Conservation (phyloP, 2,888 invertebrate species). For the Phlogophora meticulosa region DNA sequence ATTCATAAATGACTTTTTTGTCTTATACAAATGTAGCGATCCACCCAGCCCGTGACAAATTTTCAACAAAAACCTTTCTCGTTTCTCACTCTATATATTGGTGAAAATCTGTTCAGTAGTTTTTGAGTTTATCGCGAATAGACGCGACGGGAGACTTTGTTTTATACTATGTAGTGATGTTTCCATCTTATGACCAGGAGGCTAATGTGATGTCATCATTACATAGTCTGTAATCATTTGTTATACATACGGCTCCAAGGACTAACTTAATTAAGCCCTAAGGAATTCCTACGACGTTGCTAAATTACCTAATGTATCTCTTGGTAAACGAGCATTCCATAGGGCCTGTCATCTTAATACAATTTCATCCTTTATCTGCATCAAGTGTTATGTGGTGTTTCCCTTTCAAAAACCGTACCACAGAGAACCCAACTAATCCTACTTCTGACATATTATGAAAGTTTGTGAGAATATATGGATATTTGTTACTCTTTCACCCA, state of each 20-base stretch:
- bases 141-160: too few relatives aligned
- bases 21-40: too few relatives aligned
- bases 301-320: background rate
- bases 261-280: background rate
- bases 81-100: too few relatives aligned
- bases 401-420: background rate
- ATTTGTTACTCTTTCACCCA: too few relatives aligned
- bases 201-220: background rate
- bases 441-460: too few relatives aligned
- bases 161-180: too few relatives aligned
- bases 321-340: slow-evolving; percentile 9
- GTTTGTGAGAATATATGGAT: too few relatives aligned
- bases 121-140: too few relatives aligned
- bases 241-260: slow-evolving; percentile 4
- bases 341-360: background rate
- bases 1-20: too few relatives aligned
- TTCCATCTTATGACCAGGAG: background rate
- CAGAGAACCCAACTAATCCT: slow-evolving; percentile 29
- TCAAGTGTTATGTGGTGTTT: background rate
- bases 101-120: too few relatives aligned
- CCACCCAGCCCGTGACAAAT: too few relatives aligned
- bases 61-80: too few relatives aligned
- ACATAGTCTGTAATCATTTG: background rate
- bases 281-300: background rate
- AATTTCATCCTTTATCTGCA: background rate